Evolutionary conservation across 2,888 invertebrate genomes (phyloP).

Genomic region (Drosophila mettleri): DNA sequence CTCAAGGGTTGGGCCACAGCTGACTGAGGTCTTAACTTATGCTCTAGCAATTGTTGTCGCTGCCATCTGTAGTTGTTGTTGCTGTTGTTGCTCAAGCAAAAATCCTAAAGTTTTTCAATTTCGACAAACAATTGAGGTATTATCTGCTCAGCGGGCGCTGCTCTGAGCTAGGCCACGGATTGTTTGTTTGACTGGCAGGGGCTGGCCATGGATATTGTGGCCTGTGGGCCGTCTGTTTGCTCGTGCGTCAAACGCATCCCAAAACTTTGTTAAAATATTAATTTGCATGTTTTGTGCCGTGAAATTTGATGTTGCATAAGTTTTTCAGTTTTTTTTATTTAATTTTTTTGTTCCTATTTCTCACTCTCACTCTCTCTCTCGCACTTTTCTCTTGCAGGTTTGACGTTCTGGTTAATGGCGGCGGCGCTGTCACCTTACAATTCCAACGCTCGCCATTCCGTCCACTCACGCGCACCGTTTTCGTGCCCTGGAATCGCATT

Average conservation of each 20-base stretch:
- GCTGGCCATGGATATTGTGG: not conserved
- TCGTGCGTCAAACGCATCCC: conserved; percentile 47
- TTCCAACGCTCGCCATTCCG: conserved; percentile 98
- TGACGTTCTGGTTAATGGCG: conserved; percentile 99
- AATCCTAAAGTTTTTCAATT: conserved; percentile 78
- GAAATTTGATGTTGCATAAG: conserved; percentile 42
- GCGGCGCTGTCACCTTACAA: conserved; percentile 97
- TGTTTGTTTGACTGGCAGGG: too few species aligned
- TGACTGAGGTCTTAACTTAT: conserved; percentile 61
- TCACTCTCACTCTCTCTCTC: not conserved
- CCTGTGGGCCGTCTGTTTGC: conserved; percentile 9
- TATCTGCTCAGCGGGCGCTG: conserved; percentile 57
- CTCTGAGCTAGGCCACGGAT: not conserved
- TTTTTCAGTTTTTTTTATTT: conserved; percentile 37
- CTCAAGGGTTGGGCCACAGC: conserved; percentile 16
- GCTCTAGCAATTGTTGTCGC: conserved; percentile 52
- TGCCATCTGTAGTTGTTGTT: conserved; percentile 9
- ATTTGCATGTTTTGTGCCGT: conserved; percentile 72
- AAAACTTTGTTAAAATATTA: conserved; percentile 77
- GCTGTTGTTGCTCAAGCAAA: conserved; percentile 28
- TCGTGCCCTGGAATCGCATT: conserved; percentile 98
- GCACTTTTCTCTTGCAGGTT: conserved; percentile 89
- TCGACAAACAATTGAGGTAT: conserved; percentile 82
- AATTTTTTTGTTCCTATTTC: not conserved
- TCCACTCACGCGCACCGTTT: conserved; percentile 94